These are phyloP conservation scores for Sisyra terminalis DNA, from an alignment of 2,888 invertebrate genomes.

Conservation along the genomic window DNA sequence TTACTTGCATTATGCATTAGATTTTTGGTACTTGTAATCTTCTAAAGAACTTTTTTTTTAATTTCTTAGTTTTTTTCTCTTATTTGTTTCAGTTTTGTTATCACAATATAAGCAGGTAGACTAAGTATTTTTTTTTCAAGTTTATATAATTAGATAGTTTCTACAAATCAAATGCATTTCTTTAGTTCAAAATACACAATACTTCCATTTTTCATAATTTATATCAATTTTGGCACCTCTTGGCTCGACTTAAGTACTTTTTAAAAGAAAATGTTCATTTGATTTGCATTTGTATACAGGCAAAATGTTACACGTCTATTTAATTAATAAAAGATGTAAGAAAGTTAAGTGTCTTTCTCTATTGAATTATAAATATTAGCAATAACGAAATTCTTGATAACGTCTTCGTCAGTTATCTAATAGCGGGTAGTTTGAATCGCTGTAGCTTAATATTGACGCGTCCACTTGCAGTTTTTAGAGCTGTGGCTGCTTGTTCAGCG, in stretches of 20 bases:
- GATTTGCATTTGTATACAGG: no score
- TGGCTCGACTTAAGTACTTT: no score
- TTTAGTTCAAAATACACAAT: no score
- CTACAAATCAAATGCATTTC: neutral
- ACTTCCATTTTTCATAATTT: no score
- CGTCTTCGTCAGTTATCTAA: conserved; percentile 17
- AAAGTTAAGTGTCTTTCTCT: neutral
- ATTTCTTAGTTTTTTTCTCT: no score
- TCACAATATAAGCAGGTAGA: conserved; percentile 26
- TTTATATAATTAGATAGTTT: neutral
- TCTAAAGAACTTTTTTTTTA: no score
- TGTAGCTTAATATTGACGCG: conserved; percentile 71
- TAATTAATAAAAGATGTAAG: no score
- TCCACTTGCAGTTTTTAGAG: conserved; percentile 75
- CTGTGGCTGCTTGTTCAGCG: conserved; percentile 73
- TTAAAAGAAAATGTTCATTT: no score
- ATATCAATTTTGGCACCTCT: no score
- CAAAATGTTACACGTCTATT: no score
- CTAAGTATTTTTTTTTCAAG: conserved; percentile 13
- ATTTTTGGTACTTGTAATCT: no score
- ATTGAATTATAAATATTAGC: conserved; percentile 1
- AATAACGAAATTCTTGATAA: neutral
- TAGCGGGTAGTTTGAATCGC: conserved; percentile 54
- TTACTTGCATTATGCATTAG: no score
- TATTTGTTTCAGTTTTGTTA: conserved; percentile 13